Percentiles rank a stretch among this genome's conserved stretches.
Evolutionary conservation across 2,113 vertebrate species (phyloP).

Genomic region (Crotalus helleri): DNA sequence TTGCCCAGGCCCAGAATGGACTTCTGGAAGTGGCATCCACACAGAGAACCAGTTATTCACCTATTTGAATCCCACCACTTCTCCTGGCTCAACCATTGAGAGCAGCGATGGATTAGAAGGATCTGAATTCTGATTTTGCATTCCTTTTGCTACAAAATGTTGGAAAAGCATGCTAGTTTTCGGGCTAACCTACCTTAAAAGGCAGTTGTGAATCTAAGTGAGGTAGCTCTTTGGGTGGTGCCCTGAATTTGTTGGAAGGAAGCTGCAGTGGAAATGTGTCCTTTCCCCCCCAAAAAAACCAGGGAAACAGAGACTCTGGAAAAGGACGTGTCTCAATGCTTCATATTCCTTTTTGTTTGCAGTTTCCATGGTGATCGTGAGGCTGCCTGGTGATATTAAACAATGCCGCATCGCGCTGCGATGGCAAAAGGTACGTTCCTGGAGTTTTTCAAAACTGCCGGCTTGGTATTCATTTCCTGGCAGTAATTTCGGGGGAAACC

Average conservation of each 20-base stretch:
- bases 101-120: neutral
- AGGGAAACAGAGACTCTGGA: neutral
- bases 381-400: neutral
- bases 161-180: neutral
- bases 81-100: neutral
- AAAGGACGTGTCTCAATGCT: neutral
- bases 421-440: neutral
- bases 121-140: neutral
- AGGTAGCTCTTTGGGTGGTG: no score
- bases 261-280: neutral
- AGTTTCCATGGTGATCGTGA: neutral
- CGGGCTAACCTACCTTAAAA: neutral
- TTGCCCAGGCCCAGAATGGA: no score
- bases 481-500: neutral
- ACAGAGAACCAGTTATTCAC: no score
- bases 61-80: no score
- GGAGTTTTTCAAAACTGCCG: neutral
- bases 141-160: neutral
- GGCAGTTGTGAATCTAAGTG: neutral
- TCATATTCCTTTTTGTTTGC: neutral
- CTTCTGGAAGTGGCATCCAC: no score
- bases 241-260: neutral
- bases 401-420: neutral
- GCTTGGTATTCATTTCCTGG: neutral
- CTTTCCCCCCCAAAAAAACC: neutral